These are phyloP conservation scores for Eupithecia insigniata DNA, from an alignment of 2,888 invertebrate species.

Conservation along the genomic window DNA sequence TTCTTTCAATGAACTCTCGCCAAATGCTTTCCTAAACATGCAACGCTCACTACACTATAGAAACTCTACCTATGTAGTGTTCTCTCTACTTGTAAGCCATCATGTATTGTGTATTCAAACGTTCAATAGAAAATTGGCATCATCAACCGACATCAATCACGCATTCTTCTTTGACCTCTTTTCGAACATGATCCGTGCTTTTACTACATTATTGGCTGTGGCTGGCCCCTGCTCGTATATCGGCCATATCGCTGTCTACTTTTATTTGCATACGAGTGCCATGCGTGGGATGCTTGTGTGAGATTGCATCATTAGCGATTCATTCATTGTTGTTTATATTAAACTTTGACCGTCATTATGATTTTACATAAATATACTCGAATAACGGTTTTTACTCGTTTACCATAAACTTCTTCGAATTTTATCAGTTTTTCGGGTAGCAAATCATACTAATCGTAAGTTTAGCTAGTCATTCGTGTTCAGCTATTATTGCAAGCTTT, in stretches of 20 bases:
- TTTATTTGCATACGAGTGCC: constrained; percentile 24
- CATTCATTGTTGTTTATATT: constrained; percentile 30
- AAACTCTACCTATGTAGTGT: constrained; percentile 3
- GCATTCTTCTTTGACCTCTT: constrained; percentile 63
- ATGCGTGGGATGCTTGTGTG: constrained; percentile 27
- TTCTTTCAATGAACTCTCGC: constrained; percentile 19
- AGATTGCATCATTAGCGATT: constrained; percentile 25
- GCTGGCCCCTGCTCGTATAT: not conserved
- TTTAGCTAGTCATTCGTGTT: constrained; percentile 55
- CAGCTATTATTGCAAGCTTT: constrained; percentile 46
- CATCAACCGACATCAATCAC: constrained; percentile 76
- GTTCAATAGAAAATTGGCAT: constrained; percentile 69
- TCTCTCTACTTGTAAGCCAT: not conserved
- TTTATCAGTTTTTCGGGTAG: constrained; percentile 37
- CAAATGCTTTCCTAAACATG: constrained; percentile 23
- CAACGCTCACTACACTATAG: constrained; percentile 8
- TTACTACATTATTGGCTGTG: constrained; percentile 33
- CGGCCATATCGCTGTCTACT: constrained; percentile 9
- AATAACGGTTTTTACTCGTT: constrained; percentile 10
- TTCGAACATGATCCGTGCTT: constrained; percentile 47
- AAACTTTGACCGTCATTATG: constrained; percentile 27
- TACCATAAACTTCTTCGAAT: not conserved
- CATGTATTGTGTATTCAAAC: constrained; percentile 19
- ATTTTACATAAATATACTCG: constrained; percentile 23
- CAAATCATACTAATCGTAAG: no score